Conservation (phyloP, 2,113 vertebrate species). For the cat (Felis catus) region DNA sequence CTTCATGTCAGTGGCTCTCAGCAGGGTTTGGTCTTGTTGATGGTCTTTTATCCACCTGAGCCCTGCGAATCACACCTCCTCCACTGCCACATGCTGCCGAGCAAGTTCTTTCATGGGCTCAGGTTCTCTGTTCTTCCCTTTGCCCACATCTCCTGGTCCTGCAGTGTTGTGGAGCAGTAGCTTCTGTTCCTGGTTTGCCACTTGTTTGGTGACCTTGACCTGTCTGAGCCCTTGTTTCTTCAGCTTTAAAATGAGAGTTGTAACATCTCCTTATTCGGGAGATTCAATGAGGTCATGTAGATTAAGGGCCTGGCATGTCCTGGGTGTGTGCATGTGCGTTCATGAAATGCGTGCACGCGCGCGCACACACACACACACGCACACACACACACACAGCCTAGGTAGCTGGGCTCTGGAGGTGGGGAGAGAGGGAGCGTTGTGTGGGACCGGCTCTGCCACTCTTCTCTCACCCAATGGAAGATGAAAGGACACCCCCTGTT, state of each 20-base stretch:
- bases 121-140: neutral
- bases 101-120: neutral
- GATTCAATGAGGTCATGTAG: neutral
- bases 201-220: neutral
- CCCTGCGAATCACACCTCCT: neutral
- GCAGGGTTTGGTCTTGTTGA: neutral
- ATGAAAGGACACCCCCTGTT: constrained; percentile 52
- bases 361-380: neutral
- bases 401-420: neutral
- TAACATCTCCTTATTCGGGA: neutral
- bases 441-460: constrained; percentile 54
- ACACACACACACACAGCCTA: neutral
- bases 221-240: constrained; percentile 8
- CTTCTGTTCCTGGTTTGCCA: neutral
- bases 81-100: neutral
- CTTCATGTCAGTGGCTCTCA: constrained; percentile 81
- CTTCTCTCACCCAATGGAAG: constrained; percentile 73
- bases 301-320: neutral
- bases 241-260: neutral
- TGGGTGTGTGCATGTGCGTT: neutral
- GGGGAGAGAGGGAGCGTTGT: neutral
- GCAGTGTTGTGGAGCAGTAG: neutral
- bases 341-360: neutral
- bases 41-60: neutral
- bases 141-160: neutral